Percentiles rank a stretch among this genome's conserved stretches.
These are phyloP conservation scores for Pectinophora gossypiella DNA, from an alignment of 1,140 invertebrate genomes.

Conservation along the genomic window DNA sequence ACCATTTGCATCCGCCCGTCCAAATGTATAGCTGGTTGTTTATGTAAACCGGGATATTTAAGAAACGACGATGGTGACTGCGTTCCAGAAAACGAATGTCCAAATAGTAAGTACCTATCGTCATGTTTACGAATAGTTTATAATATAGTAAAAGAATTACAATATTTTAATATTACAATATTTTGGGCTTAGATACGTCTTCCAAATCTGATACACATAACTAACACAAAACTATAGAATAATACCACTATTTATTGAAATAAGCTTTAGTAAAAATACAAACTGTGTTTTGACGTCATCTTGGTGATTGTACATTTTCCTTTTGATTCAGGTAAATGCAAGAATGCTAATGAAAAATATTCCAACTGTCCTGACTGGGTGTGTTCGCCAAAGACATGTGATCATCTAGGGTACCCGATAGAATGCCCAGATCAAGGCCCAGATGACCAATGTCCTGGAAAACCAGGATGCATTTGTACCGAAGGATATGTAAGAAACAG, in stretches of 20 bases:
- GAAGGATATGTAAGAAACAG: conserved; percentile 26
- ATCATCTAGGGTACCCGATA: conserved; percentile 4
- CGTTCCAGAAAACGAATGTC: conserved; percentile 16
- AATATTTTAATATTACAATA: too few species aligned
- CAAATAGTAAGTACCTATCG: conserved; percentile 11
- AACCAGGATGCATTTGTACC: conserved; percentile 30
- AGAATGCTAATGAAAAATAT: background rate
- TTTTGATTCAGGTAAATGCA: too few species aligned
- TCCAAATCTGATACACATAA: too few species aligned
- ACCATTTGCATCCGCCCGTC: conserved; percentile 9
- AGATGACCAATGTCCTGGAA: background rate
- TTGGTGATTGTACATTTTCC: too few species aligned
- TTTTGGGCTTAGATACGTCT: too few species aligned
- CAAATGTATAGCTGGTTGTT: conserved; percentile 13
- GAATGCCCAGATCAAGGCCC: conserved; percentile 11
- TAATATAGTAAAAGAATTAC: too few species aligned
- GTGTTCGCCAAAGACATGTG: conserved; percentile 5
- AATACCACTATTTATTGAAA: too few species aligned
- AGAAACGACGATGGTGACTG: conserved; percentile 14
- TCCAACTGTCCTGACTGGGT: background rate
- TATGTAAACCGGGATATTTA: conserved; percentile 17
- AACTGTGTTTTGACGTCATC: too few species aligned
- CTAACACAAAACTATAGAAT: too few species aligned
- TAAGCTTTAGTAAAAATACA: too few species aligned
- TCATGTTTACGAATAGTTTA: too few species aligned